Conservation (phyloP, 2,888 invertebrate species). For the Orthonychiurus folsomi region DNA sequence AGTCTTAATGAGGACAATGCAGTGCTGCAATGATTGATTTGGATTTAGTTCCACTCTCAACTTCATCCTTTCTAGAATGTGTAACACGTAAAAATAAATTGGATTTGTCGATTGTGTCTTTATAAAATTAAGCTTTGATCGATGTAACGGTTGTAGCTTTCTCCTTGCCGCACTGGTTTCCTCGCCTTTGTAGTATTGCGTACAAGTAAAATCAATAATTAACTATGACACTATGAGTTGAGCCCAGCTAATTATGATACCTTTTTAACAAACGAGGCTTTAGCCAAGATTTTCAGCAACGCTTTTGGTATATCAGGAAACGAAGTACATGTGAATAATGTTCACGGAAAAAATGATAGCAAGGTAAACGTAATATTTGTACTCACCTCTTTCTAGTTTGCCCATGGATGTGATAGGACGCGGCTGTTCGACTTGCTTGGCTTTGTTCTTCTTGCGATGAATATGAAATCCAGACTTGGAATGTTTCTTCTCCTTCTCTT, state of each 20-base stretch:
- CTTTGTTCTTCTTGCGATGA: conserved; percentile 32
- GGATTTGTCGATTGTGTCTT: too few species aligned
- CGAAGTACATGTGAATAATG: too few species aligned
- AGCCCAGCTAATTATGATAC: not conserved
- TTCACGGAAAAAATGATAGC: not conserved
- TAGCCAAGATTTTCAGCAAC: not conserved
- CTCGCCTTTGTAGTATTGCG: too few species aligned
- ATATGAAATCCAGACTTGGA: conserved; percentile 37
- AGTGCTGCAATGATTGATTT: too few species aligned
- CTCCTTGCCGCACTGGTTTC: not conserved
- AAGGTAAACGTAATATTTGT: not conserved
- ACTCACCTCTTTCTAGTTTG: conserved; percentile 34
- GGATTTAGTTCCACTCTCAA: too few species aligned
- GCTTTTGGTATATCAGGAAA: not conserved
- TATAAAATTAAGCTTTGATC: not conserved
- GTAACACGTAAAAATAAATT: too few species aligned
- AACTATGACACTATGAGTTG: too few species aligned
- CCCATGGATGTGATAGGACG: conserved; percentile 36
- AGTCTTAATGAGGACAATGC: too few species aligned
- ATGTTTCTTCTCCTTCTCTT: conserved; percentile 20
- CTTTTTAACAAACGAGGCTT: not conserved
- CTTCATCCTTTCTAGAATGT: too few species aligned
- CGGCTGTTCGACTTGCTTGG: conserved; percentile 26
- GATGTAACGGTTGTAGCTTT: not conserved
- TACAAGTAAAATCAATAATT: too few species aligned